A percentile compares a stretch with the other conserved stretches of the same genome.
Evolutionary conservation across 2,888 invertebrate genomes (phyloP).

Genomic region (Eupithecia subumbrata): DNA sequence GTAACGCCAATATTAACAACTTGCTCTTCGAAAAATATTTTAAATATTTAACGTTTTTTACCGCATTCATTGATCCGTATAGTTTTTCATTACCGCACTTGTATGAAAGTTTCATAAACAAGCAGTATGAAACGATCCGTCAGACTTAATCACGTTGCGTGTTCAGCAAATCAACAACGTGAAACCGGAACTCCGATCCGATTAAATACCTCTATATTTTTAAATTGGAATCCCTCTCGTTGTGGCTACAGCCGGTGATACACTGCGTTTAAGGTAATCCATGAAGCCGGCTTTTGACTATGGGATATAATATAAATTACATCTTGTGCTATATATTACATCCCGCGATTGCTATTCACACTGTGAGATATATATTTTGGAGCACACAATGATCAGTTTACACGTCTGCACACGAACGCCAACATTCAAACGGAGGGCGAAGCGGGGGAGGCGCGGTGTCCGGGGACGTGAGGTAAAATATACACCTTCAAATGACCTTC

Average conservation of each 20-base stretch:
- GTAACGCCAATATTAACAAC: slow-evolving; percentile 15
- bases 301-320: no score
- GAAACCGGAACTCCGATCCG: slow-evolving; percentile 46
- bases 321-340: no score
- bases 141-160: slow-evolving; percentile 46
- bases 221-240: slow-evolving; percentile 51
- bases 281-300: no score
- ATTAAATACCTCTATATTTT: slow-evolving; percentile 54
- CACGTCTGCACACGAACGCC: no score
- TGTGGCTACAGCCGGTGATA: slow-evolving; percentile 55
- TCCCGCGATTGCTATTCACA: no score
- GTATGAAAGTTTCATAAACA: slow-evolving; percentile 36
- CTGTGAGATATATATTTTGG: no score
- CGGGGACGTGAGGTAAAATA: no score
- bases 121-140: slow-evolving; percentile 44
- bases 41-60: slow-evolving; percentile 6
- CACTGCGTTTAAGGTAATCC: slow-evolving; percentile 59
- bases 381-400: no score
- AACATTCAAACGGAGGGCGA: no score
- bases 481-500: no score
- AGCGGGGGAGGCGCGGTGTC: no score
- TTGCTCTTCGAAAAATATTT: slow-evolving; percentile 13
- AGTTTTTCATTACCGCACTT: slow-evolving; percentile 33
- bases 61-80: slow-evolving; percentile 20
- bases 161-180: slow-evolving; percentile 43